Percentiles rank a stretch among this genome's conserved stretches.
Conservation (phyloP, 2,113 vertebrate species). For the Hippoglossus stenolepis region DNA sequence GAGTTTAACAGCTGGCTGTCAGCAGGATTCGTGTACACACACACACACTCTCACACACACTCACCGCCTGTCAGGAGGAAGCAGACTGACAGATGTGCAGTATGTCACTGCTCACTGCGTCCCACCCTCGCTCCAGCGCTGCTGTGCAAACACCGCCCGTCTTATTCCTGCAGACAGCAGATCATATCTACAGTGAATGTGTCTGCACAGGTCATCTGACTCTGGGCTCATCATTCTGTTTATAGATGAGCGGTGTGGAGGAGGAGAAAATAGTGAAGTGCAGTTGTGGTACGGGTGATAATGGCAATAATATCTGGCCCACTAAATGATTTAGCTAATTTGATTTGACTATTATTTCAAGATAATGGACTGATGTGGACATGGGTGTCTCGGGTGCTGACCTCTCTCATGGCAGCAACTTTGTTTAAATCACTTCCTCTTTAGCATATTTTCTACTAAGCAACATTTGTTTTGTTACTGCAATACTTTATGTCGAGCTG, state of each 20-base stretch:
- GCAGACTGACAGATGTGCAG: slow-evolving; percentile 57
- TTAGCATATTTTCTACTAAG: too few species aligned
- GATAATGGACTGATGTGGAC: too few species aligned
- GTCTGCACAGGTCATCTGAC: slow-evolving; percentile 17
- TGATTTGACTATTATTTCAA: too few species aligned
- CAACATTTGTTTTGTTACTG: too few species aligned
- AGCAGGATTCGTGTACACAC: background rate
- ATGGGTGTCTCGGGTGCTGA: too few species aligned
- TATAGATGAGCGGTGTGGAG: too few species aligned
- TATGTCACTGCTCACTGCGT: slow-evolving; percentile 23
- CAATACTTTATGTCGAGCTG: too few species aligned
- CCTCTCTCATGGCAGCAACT: too few species aligned
- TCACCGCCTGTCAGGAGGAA: slow-evolving; percentile 36
- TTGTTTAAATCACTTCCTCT: too few species aligned
- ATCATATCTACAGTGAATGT: background rate
- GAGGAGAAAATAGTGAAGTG: background rate
- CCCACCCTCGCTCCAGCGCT: slow-evolving; percentile 10
- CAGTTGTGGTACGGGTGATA: background rate
- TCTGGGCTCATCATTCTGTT: background rate
- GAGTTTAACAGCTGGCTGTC: slow-evolving; percentile 57
- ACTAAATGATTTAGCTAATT: too few species aligned
- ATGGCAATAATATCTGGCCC: too few species aligned
- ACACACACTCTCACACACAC: slow-evolving; percentile 4
- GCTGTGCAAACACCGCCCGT: slow-evolving; percentile 5
- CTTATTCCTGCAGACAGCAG: background rate